These are phyloP conservation scores for Drosophila limbata DNA, from an alignment of 2,888 invertebrate species.

Conservation along the genomic window DNA sequence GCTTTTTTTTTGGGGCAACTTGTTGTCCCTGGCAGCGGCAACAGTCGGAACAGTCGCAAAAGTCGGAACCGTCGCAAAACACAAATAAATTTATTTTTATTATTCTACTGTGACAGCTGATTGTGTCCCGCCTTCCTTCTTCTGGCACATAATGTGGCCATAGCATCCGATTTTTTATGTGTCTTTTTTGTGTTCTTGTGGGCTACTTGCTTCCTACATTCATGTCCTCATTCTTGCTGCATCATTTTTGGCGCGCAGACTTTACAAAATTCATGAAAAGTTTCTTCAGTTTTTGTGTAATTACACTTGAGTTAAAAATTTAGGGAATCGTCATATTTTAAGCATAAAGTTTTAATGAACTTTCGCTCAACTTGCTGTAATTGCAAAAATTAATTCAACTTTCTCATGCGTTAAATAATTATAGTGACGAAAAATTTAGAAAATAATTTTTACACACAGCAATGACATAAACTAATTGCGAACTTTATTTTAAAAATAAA, in stretches of 20 bases:
- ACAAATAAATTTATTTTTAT: slow-evolving; percentile 79
- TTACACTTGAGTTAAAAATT: slow-evolving; percentile 1
- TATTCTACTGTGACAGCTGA: slow-evolving; percentile 74
- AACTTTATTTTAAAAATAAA: background rate
- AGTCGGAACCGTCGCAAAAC: slow-evolving; percentile 34
- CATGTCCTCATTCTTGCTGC: slow-evolving; percentile 15
- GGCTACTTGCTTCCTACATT: slow-evolving; percentile 25
- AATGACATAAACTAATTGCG: background rate
- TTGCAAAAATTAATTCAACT: slow-evolving; percentile 2
- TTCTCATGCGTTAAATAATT: background rate
- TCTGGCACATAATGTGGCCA: slow-evolving; percentile 38
- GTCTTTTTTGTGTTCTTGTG: slow-evolving; percentile 9
- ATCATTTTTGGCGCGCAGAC: slow-evolving; percentile 36
- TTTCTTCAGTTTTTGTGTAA: slow-evolving; percentile 9
- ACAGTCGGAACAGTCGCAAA: slow-evolving; percentile 20
- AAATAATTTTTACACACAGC: background rate
- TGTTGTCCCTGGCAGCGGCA: slow-evolving; percentile 63
- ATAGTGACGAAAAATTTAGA: background rate
- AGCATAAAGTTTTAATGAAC: slow-evolving; percentile 4
- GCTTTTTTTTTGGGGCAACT: slow-evolving; percentile 53
- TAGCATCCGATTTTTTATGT: slow-evolving; percentile 7
- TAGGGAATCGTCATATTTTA: background rate
- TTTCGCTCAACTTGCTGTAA: background rate
- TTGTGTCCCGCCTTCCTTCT: slow-evolving; percentile 48
- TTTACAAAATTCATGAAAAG: slow-evolving; percentile 2